A percentile compares a stretch with the other conserved stretches of the same genome.
phyloP scores from a whole-genome alignment of 2,888 invertebrate species.

The Drosophila pegasa region DNA sequence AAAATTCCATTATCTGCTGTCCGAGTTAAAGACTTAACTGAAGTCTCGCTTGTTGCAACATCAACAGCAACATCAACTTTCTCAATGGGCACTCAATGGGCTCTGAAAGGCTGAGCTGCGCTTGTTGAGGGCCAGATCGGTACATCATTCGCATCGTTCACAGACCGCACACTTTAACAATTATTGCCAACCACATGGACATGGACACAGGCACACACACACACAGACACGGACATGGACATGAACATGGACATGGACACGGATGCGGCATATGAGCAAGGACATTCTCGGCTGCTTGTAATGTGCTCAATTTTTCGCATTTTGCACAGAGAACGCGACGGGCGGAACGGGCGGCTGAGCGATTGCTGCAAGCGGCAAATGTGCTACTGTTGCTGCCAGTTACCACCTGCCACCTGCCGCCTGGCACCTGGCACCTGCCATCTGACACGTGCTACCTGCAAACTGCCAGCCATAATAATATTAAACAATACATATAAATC shows the following conservation, averaged over 20 bases:
- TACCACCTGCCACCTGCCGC: conserved; percentile 26
- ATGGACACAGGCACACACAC: conserved; percentile 22
- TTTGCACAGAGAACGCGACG: conserved; percentile 70
- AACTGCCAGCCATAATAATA: conserved; percentile 77
- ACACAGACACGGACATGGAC: conserved; percentile 21
- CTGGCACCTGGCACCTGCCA: conserved; percentile 12
- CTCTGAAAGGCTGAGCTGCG: conserved; percentile 18
- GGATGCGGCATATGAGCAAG: conserved; percentile 37
- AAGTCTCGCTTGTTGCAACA: conserved; percentile 32
- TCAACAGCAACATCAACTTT: conserved; percentile 38
- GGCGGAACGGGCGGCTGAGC: conserved; percentile 53
- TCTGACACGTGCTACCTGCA: conserved; percentile 36
- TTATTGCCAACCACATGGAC: conserved; percentile 74
- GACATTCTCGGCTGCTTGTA: conserved; percentile 60
- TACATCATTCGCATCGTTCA: conserved; percentile 61
- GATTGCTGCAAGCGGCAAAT: conserved; percentile 27
- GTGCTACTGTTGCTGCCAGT: conserved; percentile 22
- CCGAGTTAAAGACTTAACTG: conserved; percentile 19
- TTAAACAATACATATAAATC: conserved; percentile 80
- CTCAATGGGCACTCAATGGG: conserved; percentile 40
- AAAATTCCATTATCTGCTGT: conserved; percentile 32
- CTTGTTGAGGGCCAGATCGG: conserved; percentile 35
- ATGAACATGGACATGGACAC: conserved; percentile 32
- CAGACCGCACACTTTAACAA: conserved; percentile 73
- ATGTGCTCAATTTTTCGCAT: conserved; percentile 80